phyloP scores from a whole-genome alignment of 2,113 vertebrate species.

The Cathartes aura region DNA sequence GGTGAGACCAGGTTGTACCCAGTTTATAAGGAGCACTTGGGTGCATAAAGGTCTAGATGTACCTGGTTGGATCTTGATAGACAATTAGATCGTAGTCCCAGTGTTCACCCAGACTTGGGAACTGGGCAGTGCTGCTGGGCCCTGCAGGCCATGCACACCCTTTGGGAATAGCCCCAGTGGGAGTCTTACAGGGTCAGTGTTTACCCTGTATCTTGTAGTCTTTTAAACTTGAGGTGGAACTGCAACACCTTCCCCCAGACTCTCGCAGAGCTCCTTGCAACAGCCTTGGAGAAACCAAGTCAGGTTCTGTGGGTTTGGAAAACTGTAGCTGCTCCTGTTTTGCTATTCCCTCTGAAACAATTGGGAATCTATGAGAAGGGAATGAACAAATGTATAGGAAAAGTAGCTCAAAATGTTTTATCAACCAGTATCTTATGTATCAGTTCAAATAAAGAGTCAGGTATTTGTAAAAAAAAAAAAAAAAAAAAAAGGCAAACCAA shows the following conservation, averaged over 20 bases:
- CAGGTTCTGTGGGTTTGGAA: not conserved
- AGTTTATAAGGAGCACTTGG: not conserved
- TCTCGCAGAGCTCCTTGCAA: not conserved
- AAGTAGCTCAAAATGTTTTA: not conserved
- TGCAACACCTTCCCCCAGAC: not conserved
- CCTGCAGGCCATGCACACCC: not conserved
- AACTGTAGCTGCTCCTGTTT: not conserved
- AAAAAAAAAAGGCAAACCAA: not conserved
- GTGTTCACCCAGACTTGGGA: not conserved
- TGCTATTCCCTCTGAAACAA: not conserved
- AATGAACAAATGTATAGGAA: not conserved
- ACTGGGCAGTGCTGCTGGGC: not conserved
- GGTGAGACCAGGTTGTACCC: not conserved
- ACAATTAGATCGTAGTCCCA: fast-evolving
- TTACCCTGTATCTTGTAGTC: not conserved
- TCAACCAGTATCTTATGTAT: not conserved
- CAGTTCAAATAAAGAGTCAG: not conserved
- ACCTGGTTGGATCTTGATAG: fast-evolving
- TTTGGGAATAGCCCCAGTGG: not conserved
- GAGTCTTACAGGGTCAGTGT: not conserved
- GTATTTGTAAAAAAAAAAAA: not conserved
- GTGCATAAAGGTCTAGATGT: not conserved
- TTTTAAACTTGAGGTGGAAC: not conserved
- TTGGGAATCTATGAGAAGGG: not conserved
- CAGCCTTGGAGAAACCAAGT: not conserved